Base-by-base conservation (phyloP, 2,113 vertebrate species). In the Montifringilla adamsi region DNA sequence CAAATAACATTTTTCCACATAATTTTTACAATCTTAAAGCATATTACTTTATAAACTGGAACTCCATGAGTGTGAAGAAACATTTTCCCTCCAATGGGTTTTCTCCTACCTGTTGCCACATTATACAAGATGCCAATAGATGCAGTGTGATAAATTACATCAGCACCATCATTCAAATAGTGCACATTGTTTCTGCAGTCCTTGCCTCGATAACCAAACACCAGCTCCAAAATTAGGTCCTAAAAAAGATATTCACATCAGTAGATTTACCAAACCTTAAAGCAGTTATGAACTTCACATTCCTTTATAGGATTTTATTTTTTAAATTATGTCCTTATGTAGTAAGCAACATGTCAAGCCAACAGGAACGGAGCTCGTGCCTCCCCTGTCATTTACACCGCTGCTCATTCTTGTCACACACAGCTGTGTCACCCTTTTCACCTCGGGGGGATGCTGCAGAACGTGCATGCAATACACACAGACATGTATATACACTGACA, bases 141-240 rank as follows among this genome's bases (percentile, higher is more conserved):
- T 6, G 99, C 99, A 13, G 99, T 99, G 95, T 99, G 99, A 96
- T 99, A 99, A 97, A 99, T 98, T 74, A 99, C 99, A 95, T 99
- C 99, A 55, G 99, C 98, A 77, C 99, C 99, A 56, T 99, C 99
- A 73, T 99, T 99, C 97, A 99, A 98, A 96, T 99, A 99, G 97
- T 99, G 99, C 92, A 99, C 99, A 55, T 99, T 99, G 97, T 99
- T 99, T 81, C 99, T 99, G 97, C 99, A 99, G 97, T 99, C 99
- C 95, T 98, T 99, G 96, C 99, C 99, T 90, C 99, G 98, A 95
- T 99, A 99, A 93, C 99, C 99, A 96, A 99, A 99, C 43, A 99
- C 99, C 94, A 99, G 98, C 92, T 99, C 99, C 97, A 99, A 97
- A 87, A 99, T 98, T n/a, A 99, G 98, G 89, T 99, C 99, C 99